A percentile compares a stretch with the other conserved stretches of the same genome.
Conservation (phyloP, 2,113 vertebrate genomes). For the Fulica atra region DNA sequence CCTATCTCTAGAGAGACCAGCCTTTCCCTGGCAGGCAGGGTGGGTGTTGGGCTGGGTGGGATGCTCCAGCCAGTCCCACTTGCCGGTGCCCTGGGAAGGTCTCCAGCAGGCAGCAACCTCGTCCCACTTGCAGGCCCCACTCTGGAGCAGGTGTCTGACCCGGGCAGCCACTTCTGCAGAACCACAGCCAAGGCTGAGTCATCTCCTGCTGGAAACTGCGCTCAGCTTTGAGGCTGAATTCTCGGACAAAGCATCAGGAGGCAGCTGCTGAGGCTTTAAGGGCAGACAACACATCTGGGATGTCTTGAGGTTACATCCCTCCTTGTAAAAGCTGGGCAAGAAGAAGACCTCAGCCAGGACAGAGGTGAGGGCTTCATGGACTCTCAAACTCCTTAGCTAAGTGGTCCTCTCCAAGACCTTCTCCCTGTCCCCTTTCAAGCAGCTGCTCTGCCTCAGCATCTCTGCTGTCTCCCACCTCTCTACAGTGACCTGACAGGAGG, state of each 20-base stretch:
- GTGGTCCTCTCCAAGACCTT: neutral
- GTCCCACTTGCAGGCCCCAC: neutral
- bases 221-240: neutral
- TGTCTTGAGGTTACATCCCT: neutral
- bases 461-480: neutral
- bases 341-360: neutral
- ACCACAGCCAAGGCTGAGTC: accelerated
- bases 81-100: neutral
- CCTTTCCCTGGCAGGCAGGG: neutral
- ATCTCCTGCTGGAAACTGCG: neutral
- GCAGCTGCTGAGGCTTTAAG: neutral
- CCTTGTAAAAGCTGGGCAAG: neutral
- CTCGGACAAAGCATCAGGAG: neutral
- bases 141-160: accelerated
- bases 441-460: neutral
- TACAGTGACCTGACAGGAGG: too few relatives aligned
- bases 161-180: neutral
- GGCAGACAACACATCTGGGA: neutral
- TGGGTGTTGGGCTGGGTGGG: accelerated
- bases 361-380: neutral
- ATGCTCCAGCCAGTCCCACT: neutral
- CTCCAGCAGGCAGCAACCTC: neutral
- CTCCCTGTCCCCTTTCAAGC: neutral
- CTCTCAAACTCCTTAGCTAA: neutral
- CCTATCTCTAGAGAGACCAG: neutral